phyloP scores from a whole-genome alignment of 2,113 vertebrate genomes.

The Pycnonotus jocosus region DNA sequence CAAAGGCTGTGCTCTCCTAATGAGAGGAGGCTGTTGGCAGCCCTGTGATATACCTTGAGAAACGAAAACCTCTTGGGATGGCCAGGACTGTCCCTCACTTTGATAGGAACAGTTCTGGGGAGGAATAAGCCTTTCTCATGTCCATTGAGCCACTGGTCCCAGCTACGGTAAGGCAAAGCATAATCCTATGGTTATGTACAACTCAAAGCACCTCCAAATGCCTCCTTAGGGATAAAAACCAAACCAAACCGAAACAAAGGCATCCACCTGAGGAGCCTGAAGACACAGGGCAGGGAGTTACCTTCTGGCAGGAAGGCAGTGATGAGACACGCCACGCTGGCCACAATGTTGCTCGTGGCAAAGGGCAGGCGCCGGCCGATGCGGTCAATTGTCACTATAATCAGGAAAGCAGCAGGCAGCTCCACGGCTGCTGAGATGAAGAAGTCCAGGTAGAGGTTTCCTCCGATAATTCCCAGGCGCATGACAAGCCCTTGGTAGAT shows the following conservation, averaged over 20 bases:
- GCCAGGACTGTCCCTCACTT: not conserved
- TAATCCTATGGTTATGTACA: not conserved
- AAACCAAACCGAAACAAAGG: not conserved
- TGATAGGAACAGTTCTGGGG: not conserved
- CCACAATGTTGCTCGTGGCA: conserved; percentile 74
- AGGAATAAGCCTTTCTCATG: not conserved
- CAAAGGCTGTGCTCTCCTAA: not conserved
- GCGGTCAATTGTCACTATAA: conserved; percentile 87
- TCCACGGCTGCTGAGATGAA: conserved; percentile 85
- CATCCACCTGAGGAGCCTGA: not conserved
- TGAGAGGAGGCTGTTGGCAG: not conserved
- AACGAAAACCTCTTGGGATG: not conserved
- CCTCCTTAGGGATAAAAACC: not conserved
- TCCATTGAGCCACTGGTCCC: not conserved
- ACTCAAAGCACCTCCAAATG: not conserved
- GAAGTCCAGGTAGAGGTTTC: conserved; percentile 88
- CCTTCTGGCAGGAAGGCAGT: conserved; percentile 86
- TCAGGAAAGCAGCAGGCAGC: conserved; percentile 83
- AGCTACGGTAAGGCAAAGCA: not conserved
- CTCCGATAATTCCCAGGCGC: conserved; percentile 85
- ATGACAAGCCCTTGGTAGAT: conserved; percentile 93
- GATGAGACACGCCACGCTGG: conserved; percentile 80
- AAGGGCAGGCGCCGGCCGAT: conserved; percentile 86
- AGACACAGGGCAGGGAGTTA: conserved; percentile 15
- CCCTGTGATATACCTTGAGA: not conserved